phyloP scores from a whole-genome alignment of 2,888 invertebrate genomes.

The Drosophila kokeensis region DNA sequence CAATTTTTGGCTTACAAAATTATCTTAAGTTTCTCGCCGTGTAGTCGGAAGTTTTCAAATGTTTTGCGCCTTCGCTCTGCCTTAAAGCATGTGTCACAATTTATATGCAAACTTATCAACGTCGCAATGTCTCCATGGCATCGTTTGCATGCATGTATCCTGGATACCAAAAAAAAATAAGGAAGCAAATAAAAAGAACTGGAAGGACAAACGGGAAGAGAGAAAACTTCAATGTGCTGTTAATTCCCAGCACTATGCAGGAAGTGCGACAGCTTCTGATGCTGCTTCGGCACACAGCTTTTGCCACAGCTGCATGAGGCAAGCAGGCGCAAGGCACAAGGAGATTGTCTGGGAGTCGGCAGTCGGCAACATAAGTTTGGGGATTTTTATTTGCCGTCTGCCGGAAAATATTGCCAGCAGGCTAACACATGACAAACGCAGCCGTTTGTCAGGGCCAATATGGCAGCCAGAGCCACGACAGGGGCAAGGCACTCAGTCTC shows the following conservation, averaged over 20 bases:
- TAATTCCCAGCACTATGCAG: slow-evolving; percentile 68
- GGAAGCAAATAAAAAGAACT: slow-evolving; percentile 6
- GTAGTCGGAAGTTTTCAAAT: slow-evolving; percentile 32
- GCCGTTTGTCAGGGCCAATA: slow-evolving; percentile 76
- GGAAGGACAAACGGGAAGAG: not conserved
- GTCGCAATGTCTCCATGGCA: slow-evolving; percentile 73
- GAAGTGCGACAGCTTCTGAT: slow-evolving; percentile 43
- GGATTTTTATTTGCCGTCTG: slow-evolving; percentile 81
- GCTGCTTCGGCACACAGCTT: slow-evolving; percentile 3
- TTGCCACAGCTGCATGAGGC: slow-evolving; percentile 30
- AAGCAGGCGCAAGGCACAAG: slow-evolving; percentile 38
- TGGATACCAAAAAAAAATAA: slow-evolving; percentile 27
- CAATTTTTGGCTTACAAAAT: not conserved
- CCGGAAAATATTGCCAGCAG: slow-evolving; percentile 76
- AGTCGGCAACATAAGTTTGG: slow-evolving; percentile 77
- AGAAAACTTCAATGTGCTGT: slow-evolving; percentile 69
- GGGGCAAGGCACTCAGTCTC: slow-evolving; percentile 2
- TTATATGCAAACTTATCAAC: slow-evolving; percentile 81
- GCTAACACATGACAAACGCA: slow-evolving; percentile 81
- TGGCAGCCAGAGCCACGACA: slow-evolving; percentile 21
- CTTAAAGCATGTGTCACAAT: slow-evolving; percentile 70
- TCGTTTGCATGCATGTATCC: slow-evolving; percentile 72
- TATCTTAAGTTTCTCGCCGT: not conserved
- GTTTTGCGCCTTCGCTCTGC: slow-evolving; percentile 15
- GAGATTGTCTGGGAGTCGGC: slow-evolving; percentile 53